Percentiles rank a stretch among this genome's conserved stretches.
Conservation (phyloP, 2,888 invertebrate genomes). For the Hoplodrina blanda region DNA sequence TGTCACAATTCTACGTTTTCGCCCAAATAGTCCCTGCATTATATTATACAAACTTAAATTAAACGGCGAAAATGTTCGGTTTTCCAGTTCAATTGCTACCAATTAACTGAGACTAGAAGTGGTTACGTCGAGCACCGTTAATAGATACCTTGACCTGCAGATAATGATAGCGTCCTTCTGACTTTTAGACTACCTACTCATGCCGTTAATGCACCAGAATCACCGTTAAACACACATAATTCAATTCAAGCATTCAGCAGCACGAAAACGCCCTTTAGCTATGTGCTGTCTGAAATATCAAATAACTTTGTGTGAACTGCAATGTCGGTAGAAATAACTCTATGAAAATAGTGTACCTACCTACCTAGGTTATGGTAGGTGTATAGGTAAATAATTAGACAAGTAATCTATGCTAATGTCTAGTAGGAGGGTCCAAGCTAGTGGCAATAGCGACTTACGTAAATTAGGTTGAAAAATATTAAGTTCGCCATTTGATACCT, state of each 20-base stretch:
- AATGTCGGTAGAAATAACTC: background rate
- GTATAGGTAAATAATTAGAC: no score
- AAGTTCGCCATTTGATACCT: slow-evolving; percentile 24
- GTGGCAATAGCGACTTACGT: background rate
- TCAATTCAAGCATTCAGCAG: slow-evolving; percentile 66
- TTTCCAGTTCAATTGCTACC: slow-evolving; percentile 34
- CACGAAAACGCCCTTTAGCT: slow-evolving; percentile 60
- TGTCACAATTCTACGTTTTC: no score
- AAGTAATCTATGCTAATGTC: no score
- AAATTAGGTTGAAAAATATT: slow-evolving; percentile 26
- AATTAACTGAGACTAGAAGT: slow-evolving; percentile 36
- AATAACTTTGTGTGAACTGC: background rate
- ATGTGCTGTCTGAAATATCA: slow-evolving; percentile 31
- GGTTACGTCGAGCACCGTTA: slow-evolving; percentile 24
- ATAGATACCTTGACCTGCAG: slow-evolving; percentile 57
- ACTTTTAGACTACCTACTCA: slow-evolving; percentile 63
- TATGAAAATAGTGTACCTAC: no score
- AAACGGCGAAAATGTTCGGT: slow-evolving; percentile 15
- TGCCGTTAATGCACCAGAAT: slow-evolving; percentile 55
- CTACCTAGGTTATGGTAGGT: no score
- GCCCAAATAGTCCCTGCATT: no score
- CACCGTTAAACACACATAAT: slow-evolving; percentile 59
- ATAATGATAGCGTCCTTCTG: slow-evolving; percentile 61
- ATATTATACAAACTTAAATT: background rate
- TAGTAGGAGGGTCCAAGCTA: no score